A percentile compares a stretch with the other conserved stretches of the same genome.
Evolutionary conservation across 2,888 invertebrate species (phyloP).

Genomic region (Metellina segmentata): DNA sequence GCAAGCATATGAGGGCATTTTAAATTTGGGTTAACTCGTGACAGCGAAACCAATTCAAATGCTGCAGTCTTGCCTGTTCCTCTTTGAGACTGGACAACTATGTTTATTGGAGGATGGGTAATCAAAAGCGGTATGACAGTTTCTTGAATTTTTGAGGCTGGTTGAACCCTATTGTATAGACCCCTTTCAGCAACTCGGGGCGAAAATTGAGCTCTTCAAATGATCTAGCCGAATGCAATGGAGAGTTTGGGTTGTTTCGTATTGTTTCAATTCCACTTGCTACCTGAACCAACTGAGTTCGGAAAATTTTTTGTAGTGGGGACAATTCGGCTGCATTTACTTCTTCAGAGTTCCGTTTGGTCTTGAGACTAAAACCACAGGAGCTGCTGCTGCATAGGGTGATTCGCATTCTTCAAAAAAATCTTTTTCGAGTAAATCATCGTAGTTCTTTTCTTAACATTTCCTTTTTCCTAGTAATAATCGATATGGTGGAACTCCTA

Average conservation of each 20-base stretch:
- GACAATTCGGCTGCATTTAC: constrained; percentile 90
- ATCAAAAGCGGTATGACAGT: constrained; percentile 96
- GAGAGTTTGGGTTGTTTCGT: constrained; percentile 95
- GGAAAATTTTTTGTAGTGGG: constrained; percentile 92
- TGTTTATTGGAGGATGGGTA: constrained; percentile 96
- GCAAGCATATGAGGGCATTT: constrained; percentile 91
- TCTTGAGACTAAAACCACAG: too few relatives aligned
- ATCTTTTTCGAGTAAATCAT: too few relatives aligned
- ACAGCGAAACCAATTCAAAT: constrained; percentile 97
- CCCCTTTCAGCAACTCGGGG: constrained; percentile 93
- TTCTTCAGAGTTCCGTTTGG: constrained; percentile 76
- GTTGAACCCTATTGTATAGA: constrained; percentile 97
- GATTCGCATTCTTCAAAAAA: too few relatives aligned
- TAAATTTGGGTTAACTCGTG: constrained; percentile 90
- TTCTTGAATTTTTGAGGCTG: constrained; percentile 99
- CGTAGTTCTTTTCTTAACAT: too few relatives aligned
- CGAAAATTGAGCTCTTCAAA: constrained; percentile 85
- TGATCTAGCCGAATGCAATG: constrained; percentile 90
- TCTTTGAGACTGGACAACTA: constrained; percentile 99
- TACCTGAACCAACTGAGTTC: constrained; percentile 92
- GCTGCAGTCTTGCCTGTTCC: constrained; percentile 99
- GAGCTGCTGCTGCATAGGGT: too few relatives aligned
- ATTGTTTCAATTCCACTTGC: constrained; percentile 91
- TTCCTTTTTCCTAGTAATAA: too few relatives aligned
- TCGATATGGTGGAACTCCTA: too few relatives aligned